phyloP scores from a whole-genome alignment of 2,113 vertebrate genomes.

The Cottus gobio region DNA sequence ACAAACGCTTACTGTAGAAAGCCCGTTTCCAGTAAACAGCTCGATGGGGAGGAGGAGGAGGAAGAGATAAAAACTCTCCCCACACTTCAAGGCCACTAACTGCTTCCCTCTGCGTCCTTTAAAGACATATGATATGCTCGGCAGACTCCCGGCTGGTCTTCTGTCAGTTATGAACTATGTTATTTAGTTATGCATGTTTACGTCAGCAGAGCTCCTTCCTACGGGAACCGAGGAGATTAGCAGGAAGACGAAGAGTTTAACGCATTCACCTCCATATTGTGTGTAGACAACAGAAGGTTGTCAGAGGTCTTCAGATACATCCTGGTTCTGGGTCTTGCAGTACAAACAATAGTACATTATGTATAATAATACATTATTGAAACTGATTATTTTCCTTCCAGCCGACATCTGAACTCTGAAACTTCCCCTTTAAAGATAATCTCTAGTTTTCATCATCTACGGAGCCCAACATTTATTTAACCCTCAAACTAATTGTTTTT shows the following conservation, averaged over 20 bases:
- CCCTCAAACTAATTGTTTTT: no score
- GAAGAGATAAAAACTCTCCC: slow-evolving; percentile 52
- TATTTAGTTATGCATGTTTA: neutral
- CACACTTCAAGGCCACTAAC: slow-evolving; percentile 47
- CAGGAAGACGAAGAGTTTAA: neutral
- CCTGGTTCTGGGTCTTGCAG: no score
- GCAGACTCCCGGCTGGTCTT: neutral
- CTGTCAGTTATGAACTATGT: neutral
- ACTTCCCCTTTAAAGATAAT: no score
- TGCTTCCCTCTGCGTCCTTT: slow-evolving; percentile 54
- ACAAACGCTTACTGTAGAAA: slow-evolving; percentile 41
- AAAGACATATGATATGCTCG: slow-evolving; percentile 19
- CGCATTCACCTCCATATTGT: neutral
- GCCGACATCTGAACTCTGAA: no score
- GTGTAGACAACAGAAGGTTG: neutral
- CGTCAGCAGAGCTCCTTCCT: neutral
- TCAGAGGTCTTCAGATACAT: no score
- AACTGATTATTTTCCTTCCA: no score
- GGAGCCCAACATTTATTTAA: no score
- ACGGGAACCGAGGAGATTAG: neutral
- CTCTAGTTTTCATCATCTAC: no score
- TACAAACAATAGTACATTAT: no score
- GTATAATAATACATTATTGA: no score
- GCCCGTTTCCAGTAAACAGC: slow-evolving; percentile 70
- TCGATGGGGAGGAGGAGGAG: slow-evolving; percentile 33